Evolutionary conservation across 2,113 vertebrate species (phyloP), one percentile per base, ranked within the genome.

Genomic region (Hemiprocne comata): DNA sequence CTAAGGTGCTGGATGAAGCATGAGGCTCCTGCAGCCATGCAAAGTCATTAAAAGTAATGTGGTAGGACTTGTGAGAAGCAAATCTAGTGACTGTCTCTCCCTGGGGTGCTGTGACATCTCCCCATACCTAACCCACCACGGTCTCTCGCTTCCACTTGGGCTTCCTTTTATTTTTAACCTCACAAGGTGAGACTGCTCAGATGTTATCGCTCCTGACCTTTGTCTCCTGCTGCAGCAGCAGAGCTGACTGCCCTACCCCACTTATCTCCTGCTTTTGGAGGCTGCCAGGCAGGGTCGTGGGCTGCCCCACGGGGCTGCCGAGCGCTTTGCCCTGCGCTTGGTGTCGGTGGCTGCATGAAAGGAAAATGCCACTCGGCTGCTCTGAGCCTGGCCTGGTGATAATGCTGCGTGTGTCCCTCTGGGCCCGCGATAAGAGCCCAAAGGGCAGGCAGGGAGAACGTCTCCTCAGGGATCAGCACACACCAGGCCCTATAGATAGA

Each of bases 391-490:
- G 95, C 86, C 38, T 31, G 89, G 64, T 87, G 98, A 98, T 98
- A 98, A 98, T 9, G 86, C 79, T 66, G 66, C 90, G 38, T 64
- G 79, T 12, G 96, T 95, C 96, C 95, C 96, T 19, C 71, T 89
- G 91, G 70, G 64, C 91, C 92, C 1, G 58, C 14, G 98, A 98
- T 98, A 98, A 97, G 96, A 38, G 67, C 96, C 85, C 92, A 55
- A 13, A 93, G 62, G 94, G 97, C 97, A 97, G 97, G 95, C 96
- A 95, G 97, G 91, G 95, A 95, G 97, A 96, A 95, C 93, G 95
- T 62, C 98, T 94, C 93, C n/a, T 89, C 60, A 38, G 94, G 95
- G 92, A 98, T 98, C 98, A 97, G 96, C 72, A 13, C 97, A 95
- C 96, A 94, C 97, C 94, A 58, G 54, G 33, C 66, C 78, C 95